Evolutionary conservation across 1,140 invertebrate species (phyloP).

Genomic region (Bombus breviceps): DNA sequence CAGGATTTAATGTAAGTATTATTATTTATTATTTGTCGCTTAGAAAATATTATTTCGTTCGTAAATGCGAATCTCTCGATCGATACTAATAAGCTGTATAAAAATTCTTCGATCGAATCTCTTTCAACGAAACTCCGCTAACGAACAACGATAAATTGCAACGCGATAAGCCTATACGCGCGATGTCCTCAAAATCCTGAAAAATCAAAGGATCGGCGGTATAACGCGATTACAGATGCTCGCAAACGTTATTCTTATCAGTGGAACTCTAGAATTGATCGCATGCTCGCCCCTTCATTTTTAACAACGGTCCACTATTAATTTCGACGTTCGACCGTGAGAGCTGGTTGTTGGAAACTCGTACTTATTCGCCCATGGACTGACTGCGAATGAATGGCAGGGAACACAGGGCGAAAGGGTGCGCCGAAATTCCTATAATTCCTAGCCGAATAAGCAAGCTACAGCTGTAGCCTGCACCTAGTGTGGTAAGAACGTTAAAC

Average conservation of each 20-base stretch:
- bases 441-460: constrained; percentile 19
- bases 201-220: background rate
- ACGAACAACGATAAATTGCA: background rate
- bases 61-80: too few species aligned
- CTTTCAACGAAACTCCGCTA: background rate
- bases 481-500: constrained; percentile 33
- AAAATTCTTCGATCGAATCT: too few species aligned
- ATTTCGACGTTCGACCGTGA: background rate
- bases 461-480: background rate
- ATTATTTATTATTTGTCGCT: too few species aligned
- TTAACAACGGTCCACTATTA: constrained; percentile 13
- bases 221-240: background rate
- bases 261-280: background rate
- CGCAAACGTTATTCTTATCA: background rate
- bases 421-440: constrained; percentile 35
- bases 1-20: too few species aligned
- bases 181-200: background rate
- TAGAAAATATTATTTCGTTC: too few species aligned
- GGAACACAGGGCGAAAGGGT: background rate
- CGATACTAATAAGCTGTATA: too few species aligned
- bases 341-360: background rate
- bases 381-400: constrained; percentile 7
- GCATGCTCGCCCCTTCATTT: background rate
- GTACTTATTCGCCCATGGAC: background rate
- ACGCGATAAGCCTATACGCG: too few species aligned